phyloP scores from a whole-genome alignment of 2,888 invertebrate genomes.

The Tridacna gigas region DNA sequence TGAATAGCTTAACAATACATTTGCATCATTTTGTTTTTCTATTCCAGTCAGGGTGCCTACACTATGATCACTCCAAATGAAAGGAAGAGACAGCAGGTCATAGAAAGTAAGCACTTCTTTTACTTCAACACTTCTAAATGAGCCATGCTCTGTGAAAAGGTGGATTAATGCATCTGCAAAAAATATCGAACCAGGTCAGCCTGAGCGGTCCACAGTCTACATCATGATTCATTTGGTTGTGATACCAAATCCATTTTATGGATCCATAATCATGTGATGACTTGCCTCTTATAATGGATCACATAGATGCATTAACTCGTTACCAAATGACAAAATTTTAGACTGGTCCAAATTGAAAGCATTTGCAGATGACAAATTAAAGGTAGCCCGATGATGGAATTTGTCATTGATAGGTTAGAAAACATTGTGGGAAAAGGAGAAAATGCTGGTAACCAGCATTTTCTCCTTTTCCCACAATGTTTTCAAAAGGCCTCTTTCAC shows the following conservation, averaged over 20 bases:
- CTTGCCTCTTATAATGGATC: no score
- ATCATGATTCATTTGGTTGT: no score
- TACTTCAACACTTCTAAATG: no score
- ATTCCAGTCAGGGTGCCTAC: slow-evolving; percentile 61
- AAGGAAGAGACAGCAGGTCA: slow-evolving; percentile 57
- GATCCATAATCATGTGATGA: no score
- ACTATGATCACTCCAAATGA: slow-evolving; percentile 65
- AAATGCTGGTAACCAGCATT: not conserved
- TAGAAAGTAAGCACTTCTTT: slow-evolving; percentile 33
- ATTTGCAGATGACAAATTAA: not conserved
- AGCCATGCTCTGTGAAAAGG: no score
- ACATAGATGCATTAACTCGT: not conserved
- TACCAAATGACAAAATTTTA: not conserved
- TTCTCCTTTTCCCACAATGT: not conserved
- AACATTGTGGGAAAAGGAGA: not conserved
- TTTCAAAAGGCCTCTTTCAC: not conserved
- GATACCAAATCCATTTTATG: no score
- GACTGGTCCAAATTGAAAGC: not conserved
- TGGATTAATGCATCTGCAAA: no score
- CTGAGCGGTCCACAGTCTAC: no score
- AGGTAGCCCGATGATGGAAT: not conserved
- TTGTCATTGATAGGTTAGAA: not conserved
- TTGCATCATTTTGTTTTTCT: not conserved
- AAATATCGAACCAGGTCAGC: no score
- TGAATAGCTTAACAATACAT: no score